Conservation (phyloP, 2,888 invertebrate species). For the Apantesis nais region DNA sequence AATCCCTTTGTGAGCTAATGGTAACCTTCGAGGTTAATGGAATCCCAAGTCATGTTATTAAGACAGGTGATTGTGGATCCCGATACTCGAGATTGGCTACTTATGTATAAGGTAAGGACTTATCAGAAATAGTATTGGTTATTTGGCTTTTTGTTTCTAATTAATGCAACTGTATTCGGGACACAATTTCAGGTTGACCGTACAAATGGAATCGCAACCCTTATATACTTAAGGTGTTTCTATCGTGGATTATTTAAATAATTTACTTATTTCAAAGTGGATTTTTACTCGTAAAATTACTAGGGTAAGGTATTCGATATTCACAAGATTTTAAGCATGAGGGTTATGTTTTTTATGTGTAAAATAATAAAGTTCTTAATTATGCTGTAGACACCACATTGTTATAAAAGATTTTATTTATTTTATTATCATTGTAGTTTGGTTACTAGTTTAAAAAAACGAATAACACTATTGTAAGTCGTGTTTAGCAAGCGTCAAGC, state of each 20-base stretch:
- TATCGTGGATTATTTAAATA: neutral
- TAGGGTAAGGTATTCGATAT: neutral
- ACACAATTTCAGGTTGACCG: neutral
- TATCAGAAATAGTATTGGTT: neutral
- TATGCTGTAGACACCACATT: too few relatives aligned
- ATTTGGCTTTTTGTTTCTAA: neutral
- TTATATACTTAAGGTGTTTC: neutral
- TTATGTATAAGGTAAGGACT: neutral
- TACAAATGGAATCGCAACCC: neutral
- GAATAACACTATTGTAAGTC: too few relatives aligned
- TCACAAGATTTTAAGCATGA: too few relatives aligned
- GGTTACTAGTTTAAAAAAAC: too few relatives aligned
- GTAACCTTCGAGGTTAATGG: slow-evolving; percentile 30
- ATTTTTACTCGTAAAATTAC: neutral
- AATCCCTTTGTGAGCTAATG: slow-evolving; percentile 45
- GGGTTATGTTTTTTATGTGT: too few relatives aligned
- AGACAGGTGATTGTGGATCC: slow-evolving; percentile 20
- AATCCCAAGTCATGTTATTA: slow-evolving; percentile 35
- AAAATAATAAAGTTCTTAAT: too few relatives aligned
- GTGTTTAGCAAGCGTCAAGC: too few relatives aligned
- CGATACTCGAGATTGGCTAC: slow-evolving; percentile 18
- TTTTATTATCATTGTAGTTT: too few relatives aligned
- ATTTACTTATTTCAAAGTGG: neutral
- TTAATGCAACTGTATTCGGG: neutral
- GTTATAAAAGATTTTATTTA: too few relatives aligned